These are phyloP conservation scores for Byasa hedistus DNA, from an alignment of 2,888 invertebrate species.

Conservation along the genomic window DNA sequence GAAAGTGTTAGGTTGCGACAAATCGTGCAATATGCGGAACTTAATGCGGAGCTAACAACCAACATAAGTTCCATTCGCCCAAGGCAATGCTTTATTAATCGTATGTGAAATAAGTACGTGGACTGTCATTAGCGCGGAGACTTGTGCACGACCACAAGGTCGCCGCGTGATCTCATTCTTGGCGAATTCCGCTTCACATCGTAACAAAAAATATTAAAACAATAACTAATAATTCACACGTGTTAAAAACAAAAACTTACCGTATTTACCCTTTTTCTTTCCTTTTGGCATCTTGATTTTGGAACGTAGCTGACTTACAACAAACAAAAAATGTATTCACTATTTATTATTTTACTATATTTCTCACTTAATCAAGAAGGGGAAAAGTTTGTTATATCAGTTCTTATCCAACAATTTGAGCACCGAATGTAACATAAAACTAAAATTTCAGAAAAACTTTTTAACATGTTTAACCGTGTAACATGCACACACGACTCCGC, in stretches of 20 bases:
- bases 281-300: conserved; percentile 84
- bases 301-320: conserved; percentile 60
- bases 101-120: conserved; percentile 49
- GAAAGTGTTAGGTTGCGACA: conserved; percentile 43
- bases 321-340: conserved; percentile 80
- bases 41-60: conserved; percentile 12
- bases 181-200: conserved; percentile 47
- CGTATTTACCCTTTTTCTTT: conserved; percentile 87
- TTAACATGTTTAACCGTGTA: conserved; percentile 84
- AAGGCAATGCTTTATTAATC: conserved; percentile 39
- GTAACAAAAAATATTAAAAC: conserved; percentile 16
- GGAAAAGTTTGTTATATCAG: conserved; percentile 86
- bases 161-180: conserved; percentile 73
- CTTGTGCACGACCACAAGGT: conserved; percentile 64
- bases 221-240: conserved; percentile 3
- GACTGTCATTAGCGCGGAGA: conserved; percentile 61
- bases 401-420: conserved; percentile 84
- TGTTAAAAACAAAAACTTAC: conserved; percentile 63
- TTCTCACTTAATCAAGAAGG: conserved; percentile 86
- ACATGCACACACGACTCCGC: conserved; percentile 74
- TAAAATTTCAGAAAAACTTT: conserved; percentile 85
- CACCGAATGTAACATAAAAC: conserved; percentile 86
- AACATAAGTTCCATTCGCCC: conserved; percentile 48
- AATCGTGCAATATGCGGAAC: conserved; percentile 35
- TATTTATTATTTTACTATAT: conserved; percentile 69